These are phyloP conservation scores for Zaprionus africanus DNA, from an alignment of 1,140 invertebrate species.

Conservation along the genomic window DNA sequence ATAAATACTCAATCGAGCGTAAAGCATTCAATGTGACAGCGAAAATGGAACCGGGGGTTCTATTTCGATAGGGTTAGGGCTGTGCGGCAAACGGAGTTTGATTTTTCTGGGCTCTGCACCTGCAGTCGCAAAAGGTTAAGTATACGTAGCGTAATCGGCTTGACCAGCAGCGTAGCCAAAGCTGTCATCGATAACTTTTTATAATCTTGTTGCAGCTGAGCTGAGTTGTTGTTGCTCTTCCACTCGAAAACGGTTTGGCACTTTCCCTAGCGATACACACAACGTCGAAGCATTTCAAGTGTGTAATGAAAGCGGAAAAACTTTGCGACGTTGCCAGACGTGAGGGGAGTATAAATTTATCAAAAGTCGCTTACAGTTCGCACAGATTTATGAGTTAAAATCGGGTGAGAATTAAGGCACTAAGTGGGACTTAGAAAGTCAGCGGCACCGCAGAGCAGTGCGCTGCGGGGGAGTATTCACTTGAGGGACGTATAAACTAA, in stretches of 20 bases:
- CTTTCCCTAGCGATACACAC: conserved; percentile 42
- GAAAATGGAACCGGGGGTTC: conserved; percentile 1
- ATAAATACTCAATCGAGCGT: conserved; percentile 82
- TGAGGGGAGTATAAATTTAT: conserved; percentile 63
- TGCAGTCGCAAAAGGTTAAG: conserved; percentile 39
- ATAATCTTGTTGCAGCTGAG: conserved; percentile 5
- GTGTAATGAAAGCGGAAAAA: conserved; percentile 62
- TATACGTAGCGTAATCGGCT: conserved; percentile 48
- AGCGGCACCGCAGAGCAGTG: conserved; percentile 35
- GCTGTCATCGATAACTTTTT: conserved; percentile 31
- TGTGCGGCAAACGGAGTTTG: background rate
- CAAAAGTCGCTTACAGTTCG: conserved; percentile 46
- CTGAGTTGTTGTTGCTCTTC: background rate
- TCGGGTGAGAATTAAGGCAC: conserved; percentile 59
- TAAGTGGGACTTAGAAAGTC: conserved; percentile 47
- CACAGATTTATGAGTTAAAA: conserved; percentile 69
- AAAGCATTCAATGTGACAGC: conserved; percentile 73
- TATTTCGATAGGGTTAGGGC: conserved; percentile 50
- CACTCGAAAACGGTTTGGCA: conserved; percentile 50
- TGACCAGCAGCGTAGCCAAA: conserved; percentile 38
- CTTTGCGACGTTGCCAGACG: conserved; percentile 54
- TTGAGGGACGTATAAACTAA: conserved; percentile 65
- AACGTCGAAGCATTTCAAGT: conserved; percentile 51
- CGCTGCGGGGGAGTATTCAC: conserved; percentile 7
- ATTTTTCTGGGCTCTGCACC: conserved; percentile 1